These are phyloP conservation scores for Passerculus sandwichensis DNA, from an alignment of 2,797 vertebrate species.

Conservation along the genomic window DNA sequence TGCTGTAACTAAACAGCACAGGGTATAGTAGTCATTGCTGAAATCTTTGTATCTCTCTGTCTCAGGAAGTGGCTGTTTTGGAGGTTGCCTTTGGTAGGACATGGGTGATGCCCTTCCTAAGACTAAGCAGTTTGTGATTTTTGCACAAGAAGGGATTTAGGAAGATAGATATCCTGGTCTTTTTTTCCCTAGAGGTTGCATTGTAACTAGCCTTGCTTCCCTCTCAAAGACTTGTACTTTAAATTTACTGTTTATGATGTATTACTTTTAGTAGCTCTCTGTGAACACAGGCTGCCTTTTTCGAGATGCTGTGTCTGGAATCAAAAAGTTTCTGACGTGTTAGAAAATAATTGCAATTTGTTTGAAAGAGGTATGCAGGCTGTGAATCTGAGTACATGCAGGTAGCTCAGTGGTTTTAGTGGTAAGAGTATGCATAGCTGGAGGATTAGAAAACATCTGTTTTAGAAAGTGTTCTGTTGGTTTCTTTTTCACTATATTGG, in stretches of 20 bases:
- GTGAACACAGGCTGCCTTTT: neutral
- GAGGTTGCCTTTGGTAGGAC: neutral
- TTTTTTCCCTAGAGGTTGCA: neutral
- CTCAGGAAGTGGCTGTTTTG: neutral
- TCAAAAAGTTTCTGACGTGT: conserved; percentile 7
- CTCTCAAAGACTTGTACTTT: neutral
- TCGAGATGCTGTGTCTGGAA: neutral
- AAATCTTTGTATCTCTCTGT: neutral
- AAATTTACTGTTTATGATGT: neutral
- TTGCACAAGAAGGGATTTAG: neutral
- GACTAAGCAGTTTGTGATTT: neutral
- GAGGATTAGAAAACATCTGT: neutral
- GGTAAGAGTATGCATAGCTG: neutral
- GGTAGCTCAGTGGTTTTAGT: neutral
- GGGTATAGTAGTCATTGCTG: neutral
- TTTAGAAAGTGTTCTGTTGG: conserved; percentile 8
- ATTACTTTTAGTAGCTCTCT: neutral
- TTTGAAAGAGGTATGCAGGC: neutral
- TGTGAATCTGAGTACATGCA: neutral
- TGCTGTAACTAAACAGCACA: neutral
- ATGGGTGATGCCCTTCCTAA: fast-evolving
- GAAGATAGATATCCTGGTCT: neutral
- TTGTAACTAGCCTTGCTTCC: neutral
- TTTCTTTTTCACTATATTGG: conserved; percentile 12
- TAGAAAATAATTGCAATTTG: neutral